Evolutionary conservation across 2,113 vertebrate genomes (phyloP), one percentile per base, ranked within the genome.

Genomic region (Rostratula benghalensis): DNA sequence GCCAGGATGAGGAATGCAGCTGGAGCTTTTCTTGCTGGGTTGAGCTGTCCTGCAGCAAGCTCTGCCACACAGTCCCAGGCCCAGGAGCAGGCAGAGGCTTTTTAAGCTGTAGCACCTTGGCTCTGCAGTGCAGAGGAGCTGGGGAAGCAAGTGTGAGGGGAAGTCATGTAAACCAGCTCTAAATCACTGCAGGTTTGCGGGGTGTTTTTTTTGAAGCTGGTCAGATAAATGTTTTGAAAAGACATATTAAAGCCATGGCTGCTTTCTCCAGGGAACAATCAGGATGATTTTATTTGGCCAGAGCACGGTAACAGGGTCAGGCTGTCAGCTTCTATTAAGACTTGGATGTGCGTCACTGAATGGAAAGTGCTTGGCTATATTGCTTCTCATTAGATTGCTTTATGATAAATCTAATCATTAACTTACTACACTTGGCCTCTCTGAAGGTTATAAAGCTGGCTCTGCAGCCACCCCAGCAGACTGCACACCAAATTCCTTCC

Each of bases 201-300:
- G 22, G 11, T 18, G 16, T 33, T 17, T 73, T 56, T 91, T 80
- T 51, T 10, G 22, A 79, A 91, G 53, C 53, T 35, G 31, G 24
- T 69, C 70, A 65, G 61, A 87, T 9, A 85, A 92, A 76, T 46
- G 65, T 77, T 90, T 89, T 76, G 91, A 76, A 88, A 80, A 85
- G 91, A 85, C 53, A 23, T 46, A 70, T 74, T 35, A 75, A 65
- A 95, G 50, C 37, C 9, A 1, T 17, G 61, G 69, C 74, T 83
- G 70, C 69, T 93, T 77, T 87, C 96, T 90, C 89, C 48, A 50
- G 84, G 91, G 93, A 87, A 17, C 53, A 11, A 65, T 93, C 50
- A 93, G 78, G 67, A 85, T 91, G 78, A 80, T 95, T 94, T 70
- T 84, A 69, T 91, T 90, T 74, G 90, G 87, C 75, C 78, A 74